Base-by-base conservation (phyloP, 2,888 invertebrate species). In the Drepana falcataria region DNA sequence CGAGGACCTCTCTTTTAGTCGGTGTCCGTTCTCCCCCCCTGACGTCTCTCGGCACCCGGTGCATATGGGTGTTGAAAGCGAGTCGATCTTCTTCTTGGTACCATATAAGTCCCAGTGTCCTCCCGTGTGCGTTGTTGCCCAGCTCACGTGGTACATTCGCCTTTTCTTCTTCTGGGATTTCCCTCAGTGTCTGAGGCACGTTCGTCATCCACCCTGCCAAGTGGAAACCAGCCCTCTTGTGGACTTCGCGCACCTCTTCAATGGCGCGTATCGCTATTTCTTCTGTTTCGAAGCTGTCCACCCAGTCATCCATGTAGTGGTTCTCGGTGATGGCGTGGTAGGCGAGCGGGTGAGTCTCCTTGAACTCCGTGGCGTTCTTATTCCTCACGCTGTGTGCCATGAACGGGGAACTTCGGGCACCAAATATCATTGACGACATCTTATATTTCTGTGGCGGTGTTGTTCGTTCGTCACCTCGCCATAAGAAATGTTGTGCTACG, bases 401-500 rank as follows among this genome's bases (percentile, higher is more conserved):
- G 62, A 54, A 47, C 1, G 61, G 58, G 1, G 44, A 44, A 2
- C 9, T 9, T 9, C 9, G 6, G 2, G 44, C 44, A 7, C 59
- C 62, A 40, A 65, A 69, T 0, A 68, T 67, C 67, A 75, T 69
- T 0, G 64, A 66, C 0, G 65, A 61, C 69, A 74, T 71, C 2
- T 48, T 54, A 48, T 65, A 72, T 2, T 48, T 48, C n/a, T 37
- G n/a, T 2, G 52, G 53, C 0, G 49, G 40, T 4, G 60, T 55
- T 1, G 59, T 56, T 5, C 51, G 48, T 21, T 58, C 51, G 2
- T 44, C 9, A 44, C 58, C 51, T 37, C 73, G 60, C 66, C 73
- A 77, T 3, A 76, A 53, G 56, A 74, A 72, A 4, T 68, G 54
- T 59, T 72, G 74, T 1, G 71, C 65, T 35, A 60, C 59, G 59